Percentiles rank a stretch among this genome's conserved stretches.
phyloP scores from a whole-genome alignment of 2,113 vertebrate genomes.

The Vulpes vulpes region DNA sequence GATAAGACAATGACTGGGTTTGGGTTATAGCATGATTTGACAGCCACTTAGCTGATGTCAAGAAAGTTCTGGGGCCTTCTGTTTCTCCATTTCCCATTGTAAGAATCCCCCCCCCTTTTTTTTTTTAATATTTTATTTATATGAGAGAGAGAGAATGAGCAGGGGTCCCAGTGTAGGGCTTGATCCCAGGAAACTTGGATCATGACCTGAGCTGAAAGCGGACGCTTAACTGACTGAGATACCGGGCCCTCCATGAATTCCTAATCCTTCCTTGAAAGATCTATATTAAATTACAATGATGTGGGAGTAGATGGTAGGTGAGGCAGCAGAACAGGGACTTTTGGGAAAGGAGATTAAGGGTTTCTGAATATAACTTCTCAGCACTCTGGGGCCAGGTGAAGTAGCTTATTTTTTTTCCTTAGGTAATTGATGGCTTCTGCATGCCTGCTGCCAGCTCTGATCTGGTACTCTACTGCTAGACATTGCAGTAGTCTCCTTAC shows the following conservation, averaged over 20 bases:
- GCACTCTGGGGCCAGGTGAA: neutral
- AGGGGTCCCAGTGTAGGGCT: too few species aligned
- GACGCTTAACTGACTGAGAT: too few species aligned
- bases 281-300: neutral
- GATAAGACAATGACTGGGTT: constrained; percentile 28
- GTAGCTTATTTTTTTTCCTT: neutral
- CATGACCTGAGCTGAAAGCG: too few species aligned
- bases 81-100: neutral
- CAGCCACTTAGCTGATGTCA: neutral
- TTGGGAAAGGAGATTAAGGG: neutral
- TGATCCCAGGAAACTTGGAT: too few species aligned
- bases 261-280: constrained; percentile 54
- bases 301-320: neutral
- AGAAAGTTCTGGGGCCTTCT: neutral
- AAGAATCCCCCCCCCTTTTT: neutral
- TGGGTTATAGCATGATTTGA: neutral
- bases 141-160: too few species aligned
- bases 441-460: neutral
- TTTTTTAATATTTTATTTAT: too few species aligned
- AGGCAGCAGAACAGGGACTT: neutral
- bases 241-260: neutral
- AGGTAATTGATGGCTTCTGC: neutral
- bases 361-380: constrained; percentile 43
- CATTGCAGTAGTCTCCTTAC: neutral
- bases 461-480: neutral